Evolutionary conservation across 1,140 invertebrate species (phyloP), one percentile per base, ranked within the genome.

Genomic region (Drosophila simulans): DNA sequence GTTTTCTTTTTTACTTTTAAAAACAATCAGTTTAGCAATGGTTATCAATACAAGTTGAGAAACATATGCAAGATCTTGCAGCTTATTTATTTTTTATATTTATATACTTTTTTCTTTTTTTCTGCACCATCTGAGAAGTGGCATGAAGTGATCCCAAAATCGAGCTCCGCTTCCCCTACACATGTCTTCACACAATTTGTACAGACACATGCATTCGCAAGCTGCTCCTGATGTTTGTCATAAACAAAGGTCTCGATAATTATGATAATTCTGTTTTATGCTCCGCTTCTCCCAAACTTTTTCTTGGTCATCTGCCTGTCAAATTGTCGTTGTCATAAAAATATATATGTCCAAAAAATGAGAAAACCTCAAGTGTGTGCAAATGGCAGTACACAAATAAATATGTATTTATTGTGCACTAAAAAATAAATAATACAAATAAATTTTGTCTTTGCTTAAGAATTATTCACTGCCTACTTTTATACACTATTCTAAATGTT

Each of bases 311-410:
- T 60, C 53, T 43, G 77, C 57, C 76, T 77, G 73, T 80, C 80
- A 86, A 85, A 85, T 78, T 81, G 63, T 85, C 59, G 70, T 78
- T 82, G 74, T 69, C 78, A 86, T 81, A 86, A 81, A 86, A 80
- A 68, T 65, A 62, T 63, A 62, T 72, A 86, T 81, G 65, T 35
- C 45, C n/a, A 46, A 40, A 42, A 59, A 54, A 48, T 55, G 62
- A 78, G 66, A 56, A 42, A 76, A 62, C 48, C 43, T 73, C 72
- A 85, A 86, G 77, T 81, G 83, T 86, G 82, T 85, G 81, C 74
- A 70, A 85, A 85, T 85, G 81, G 22, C 42, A 40, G 25, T 48
- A 54, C 40, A 35, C 20, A 15, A 27, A 56, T 12, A 39, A 5
- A 68, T 22, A 72, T n/a, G 34, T 13, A 54, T n/a, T 45, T 13